Evolutionary conservation across 23 tunicate species (phyloP), one percentile per base, ranked within the genome.

Genomic region (Trididemnum nubilum): DNA sequence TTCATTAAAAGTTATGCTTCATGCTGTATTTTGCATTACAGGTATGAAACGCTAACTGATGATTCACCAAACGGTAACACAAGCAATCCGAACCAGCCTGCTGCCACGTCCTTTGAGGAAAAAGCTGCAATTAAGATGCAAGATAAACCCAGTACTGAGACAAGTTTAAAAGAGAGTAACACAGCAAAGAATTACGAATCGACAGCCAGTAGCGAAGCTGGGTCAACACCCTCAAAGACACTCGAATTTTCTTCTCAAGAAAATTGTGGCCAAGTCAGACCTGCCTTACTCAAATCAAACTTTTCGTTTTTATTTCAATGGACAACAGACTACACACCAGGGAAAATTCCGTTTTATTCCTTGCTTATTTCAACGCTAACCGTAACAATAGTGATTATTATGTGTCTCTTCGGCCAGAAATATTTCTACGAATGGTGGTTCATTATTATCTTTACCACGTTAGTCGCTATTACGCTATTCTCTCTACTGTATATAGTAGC

Each of bases 371-470:
- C 87, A 12, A 76, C 76, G 25, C 26, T 65, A 34, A 5, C 71
- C 2, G 57, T 34, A 19, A 50, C 79, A 5, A 34, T 81, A 19
- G 74, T 58, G 15, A 28, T 37, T 1, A 78, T 51, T 1, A 58
- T 87, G 60, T 40, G 34, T 19, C 35, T 80, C 19, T 87, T 80
- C 34, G 64, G 80, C 19, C 71, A 67, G 19, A 18, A 34, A 50
- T 66, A 65, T 71, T 36, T 78, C 2, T 2, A 66, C 3, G 22
- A 83, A 27, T 79, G 84, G 81, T 87, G 91, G 91, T 70, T 39
- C 37, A 80, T 81, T 28, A 21, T 81, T 0, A 28, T 87, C 0
- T 31, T 87, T 18, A 27, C 71, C 33, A 23, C 81, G 4, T 72
- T 72, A 9, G 12, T 85, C 28, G 32, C 78, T 15, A 22, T 81